A percentile compares a stretch with the other conserved stretches of the same genome.
Conservation (phyloP, 2,113 vertebrate genomes). For the Aix galericulata region DNA sequence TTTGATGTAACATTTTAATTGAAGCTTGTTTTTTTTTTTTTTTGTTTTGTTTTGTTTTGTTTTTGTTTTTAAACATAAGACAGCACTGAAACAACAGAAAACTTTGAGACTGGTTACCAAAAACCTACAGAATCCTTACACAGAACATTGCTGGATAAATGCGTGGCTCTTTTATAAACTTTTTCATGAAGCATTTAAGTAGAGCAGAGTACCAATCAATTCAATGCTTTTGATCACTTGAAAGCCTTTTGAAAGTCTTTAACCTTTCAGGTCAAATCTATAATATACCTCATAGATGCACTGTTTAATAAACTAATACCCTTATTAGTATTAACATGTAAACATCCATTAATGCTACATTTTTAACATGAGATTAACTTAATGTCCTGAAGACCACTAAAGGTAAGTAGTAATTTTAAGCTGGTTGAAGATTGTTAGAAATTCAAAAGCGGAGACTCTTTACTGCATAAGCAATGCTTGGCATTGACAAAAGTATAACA, state of each 20-base stretch:
- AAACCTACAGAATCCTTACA: not conserved
- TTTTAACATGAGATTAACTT: not conserved
- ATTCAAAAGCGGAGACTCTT: slow-evolving; percentile 8
- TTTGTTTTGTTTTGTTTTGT: too few species aligned
- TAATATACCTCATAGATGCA: not conserved
- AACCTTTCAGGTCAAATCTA: not conserved
- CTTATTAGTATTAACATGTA: not conserved
- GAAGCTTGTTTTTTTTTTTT: not conserved
- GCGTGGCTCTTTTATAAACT: not conserved
- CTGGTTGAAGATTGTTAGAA: not conserved
- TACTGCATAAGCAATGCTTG: not conserved
- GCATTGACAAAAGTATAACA: not conserved
- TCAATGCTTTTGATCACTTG: not conserved
- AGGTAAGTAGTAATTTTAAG: not conserved
- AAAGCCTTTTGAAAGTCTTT: not conserved
- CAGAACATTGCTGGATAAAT: fast-evolving
- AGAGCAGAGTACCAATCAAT: not conserved
- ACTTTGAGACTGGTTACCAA: not conserved
- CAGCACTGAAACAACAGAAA: not conserved
- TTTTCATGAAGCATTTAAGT: not conserved
- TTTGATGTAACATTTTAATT: not conserved
- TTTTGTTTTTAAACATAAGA: not conserved
- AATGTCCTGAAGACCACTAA: not conserved
- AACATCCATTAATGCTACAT: not conserved
- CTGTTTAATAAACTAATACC: not conserved